phyloP scores from a whole-genome alignment of 2,113 vertebrate species.

The Lontra canadensis region DNA sequence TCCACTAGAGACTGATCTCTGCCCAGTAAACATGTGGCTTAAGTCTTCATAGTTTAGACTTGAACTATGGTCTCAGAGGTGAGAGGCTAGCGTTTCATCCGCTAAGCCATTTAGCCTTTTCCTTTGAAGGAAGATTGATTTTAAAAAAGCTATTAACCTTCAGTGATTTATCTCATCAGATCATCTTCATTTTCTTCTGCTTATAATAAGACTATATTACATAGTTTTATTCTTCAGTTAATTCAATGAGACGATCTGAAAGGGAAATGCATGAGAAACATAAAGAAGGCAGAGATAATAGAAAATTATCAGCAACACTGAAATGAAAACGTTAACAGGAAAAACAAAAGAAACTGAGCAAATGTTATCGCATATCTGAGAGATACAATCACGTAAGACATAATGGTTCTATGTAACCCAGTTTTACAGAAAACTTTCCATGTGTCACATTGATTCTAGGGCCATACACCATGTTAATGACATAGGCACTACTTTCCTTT shows the following conservation, averaged over 20 bases:
- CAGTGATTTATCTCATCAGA: constrained; percentile 87
- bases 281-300: constrained; percentile 55
- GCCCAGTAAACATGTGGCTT: constrained; percentile 78
- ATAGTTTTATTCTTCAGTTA: constrained; percentile 83
- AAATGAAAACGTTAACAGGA: constrained; percentile 70
- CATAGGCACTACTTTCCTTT: constrained; percentile 9
- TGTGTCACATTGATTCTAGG: constrained; percentile 39
- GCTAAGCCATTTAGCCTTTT: constrained; percentile 88
- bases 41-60: constrained; percentile 80
- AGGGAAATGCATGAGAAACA: constrained; percentile 55
- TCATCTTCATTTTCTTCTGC: constrained; percentile 86
- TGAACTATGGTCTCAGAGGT: constrained; percentile 86
- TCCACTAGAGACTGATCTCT: constrained; percentile 89
- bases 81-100: constrained; percentile 86
- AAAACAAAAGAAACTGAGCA: constrained; percentile 74
- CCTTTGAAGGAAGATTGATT: constrained; percentile 88
- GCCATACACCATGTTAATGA: background rate
- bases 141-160: constrained; percentile 90
- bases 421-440: constrained; percentile 57
- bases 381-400: background rate
- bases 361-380: background rate
- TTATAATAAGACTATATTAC: constrained; percentile 84
- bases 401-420: background rate
- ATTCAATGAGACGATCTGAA: constrained; percentile 77
- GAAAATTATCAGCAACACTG: constrained; percentile 71